Percentiles rank a stretch among this genome's conserved stretches.
These are phyloP conservation scores for Catostomus latipinnis DNA, from an alignment of 2,797 vertebrate species.

Conservation along the genomic window DNA sequence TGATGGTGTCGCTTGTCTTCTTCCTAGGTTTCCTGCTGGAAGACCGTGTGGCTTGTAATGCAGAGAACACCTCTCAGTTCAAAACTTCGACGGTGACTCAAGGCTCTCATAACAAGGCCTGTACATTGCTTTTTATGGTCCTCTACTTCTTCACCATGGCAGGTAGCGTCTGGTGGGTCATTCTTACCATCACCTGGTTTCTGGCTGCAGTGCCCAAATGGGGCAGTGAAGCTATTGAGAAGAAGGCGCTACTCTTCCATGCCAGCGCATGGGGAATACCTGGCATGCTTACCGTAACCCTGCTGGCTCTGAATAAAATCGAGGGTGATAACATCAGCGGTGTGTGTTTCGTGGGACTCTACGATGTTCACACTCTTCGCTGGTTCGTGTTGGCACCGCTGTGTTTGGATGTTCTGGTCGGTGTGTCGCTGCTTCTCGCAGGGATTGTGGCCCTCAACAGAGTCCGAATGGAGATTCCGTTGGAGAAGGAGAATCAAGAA, in stretches of 20 bases:
- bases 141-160: slow-evolving; percentile 99
- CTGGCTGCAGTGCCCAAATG: slow-evolving; percentile 97
- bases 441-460: slow-evolving; percentile 95
- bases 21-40: slow-evolving; percentile 95
- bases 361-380: slow-evolving; percentile 90
- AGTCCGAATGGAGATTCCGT: slow-evolving; percentile 95
- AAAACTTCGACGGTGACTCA: slow-evolving; percentile 92
- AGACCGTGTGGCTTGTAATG: slow-evolving; percentile 91
- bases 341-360: slow-evolving; percentile 96
- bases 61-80: slow-evolving; percentile 83
- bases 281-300: slow-evolving; percentile 90
- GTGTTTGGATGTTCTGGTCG: slow-evolving; percentile 91
- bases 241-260: slow-evolving; percentile 96
- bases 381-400: slow-evolving; percentile 96
- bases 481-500: slow-evolving; percentile 98
- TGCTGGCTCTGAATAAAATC: slow-evolving; percentile 96
- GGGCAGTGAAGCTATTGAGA: slow-evolving; percentile 98
- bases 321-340: slow-evolving; percentile 98
- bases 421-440: slow-evolving; percentile 90
- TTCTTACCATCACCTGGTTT: slow-evolving; percentile 99
- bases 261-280: slow-evolving; percentile 95
- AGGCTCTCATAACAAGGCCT: slow-evolving; percentile 96
- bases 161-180: slow-evolving; percentile 98
- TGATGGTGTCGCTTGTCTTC: slow-evolving; percentile 97
- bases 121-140: slow-evolving; percentile 97